These are phyloP conservation scores for Corticium candelabrum DNA, from an alignment of 37 sponge, comb jelly and placozoan genomes.

Conservation along the genomic window DNA sequence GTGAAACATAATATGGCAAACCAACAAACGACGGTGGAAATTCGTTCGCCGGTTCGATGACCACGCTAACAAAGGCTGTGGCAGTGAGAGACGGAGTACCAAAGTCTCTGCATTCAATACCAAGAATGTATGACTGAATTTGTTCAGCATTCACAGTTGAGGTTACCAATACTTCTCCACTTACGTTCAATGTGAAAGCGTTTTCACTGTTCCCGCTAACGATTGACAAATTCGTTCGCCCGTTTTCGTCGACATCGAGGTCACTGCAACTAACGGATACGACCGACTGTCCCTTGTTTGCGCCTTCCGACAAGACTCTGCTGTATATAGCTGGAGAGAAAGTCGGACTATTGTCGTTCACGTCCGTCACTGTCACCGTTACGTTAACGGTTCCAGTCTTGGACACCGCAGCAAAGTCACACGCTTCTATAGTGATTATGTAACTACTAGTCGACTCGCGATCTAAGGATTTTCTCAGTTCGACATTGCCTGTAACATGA, in stretches of 20 bases:
- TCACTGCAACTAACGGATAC: constrained; percentile 35
- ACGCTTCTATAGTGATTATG: neutral
- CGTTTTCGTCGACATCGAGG: constrained; percentile 12
- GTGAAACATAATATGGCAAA: neutral
- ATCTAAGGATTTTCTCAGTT: neutral
- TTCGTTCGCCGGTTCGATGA: neutral
- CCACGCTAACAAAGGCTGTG: neutral
- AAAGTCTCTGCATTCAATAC: constrained; percentile 30
- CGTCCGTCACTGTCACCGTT: neutral
- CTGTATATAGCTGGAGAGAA: constrained; percentile 29
- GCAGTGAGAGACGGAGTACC: constrained; percentile 27
- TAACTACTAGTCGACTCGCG: neutral
- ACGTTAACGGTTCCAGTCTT: constrained; percentile 13
- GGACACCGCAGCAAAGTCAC: neutral
- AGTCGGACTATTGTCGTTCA: constrained; percentile 22
- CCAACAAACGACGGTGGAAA: neutral
- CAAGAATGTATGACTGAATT: constrained; percentile 6
- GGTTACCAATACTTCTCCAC: neutral
- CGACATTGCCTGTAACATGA: neutral
- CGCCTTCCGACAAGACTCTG: constrained; percentile 15
- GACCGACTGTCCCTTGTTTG: constrained; percentile 6
- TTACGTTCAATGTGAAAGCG: neutral
- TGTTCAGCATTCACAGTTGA: neutral
- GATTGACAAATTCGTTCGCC: neutral
- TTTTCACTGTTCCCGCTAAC: neutral